Conservation (phyloP, 2,888 invertebrate genomes). For the Urechis unicinctus region DNA sequence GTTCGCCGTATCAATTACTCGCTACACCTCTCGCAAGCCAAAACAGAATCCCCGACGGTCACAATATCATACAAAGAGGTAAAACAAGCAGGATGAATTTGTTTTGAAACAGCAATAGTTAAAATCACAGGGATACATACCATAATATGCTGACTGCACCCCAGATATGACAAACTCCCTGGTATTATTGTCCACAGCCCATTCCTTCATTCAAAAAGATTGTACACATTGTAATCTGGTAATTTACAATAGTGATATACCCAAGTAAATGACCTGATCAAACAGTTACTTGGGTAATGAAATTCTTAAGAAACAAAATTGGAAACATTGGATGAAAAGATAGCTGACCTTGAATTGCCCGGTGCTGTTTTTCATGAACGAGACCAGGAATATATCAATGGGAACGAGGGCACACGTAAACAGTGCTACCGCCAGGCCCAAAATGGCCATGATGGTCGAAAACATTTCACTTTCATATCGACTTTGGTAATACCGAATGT, state of each 20-base stretch:
- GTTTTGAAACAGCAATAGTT: background rate
- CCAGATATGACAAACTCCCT: conserved; percentile 36
- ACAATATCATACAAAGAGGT: too few relatives aligned
- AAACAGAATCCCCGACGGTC: too few relatives aligned
- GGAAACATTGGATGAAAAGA: too few relatives aligned
- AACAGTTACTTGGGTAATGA: too few relatives aligned
- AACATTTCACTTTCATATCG: conserved; percentile 42
- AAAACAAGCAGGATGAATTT: too few relatives aligned
- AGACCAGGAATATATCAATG: conserved; percentile 51
- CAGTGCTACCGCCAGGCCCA: conserved; percentile 37
- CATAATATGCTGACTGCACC: conserved; percentile 46
- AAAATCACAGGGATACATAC: conserved; percentile 25
- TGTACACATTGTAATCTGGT: background rate
- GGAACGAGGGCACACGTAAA: conserved; percentile 43
- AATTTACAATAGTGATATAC: background rate
- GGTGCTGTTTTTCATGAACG: conserved; percentile 49
- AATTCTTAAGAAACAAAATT: too few relatives aligned
- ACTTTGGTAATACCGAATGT: conserved; percentile 45
- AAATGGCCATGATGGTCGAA: conserved; percentile 34
- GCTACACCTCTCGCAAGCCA: too few relatives aligned
- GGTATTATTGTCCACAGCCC: conserved; percentile 38
- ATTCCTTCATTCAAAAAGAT: conserved; percentile 31
- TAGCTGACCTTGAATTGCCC: conserved; percentile 43
- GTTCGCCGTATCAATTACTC: too few relatives aligned
- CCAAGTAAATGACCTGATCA: too few relatives aligned